phyloP scores from a whole-genome alignment of 2,888 invertebrate species.

The Pachycephus smyrnensis region DNA sequence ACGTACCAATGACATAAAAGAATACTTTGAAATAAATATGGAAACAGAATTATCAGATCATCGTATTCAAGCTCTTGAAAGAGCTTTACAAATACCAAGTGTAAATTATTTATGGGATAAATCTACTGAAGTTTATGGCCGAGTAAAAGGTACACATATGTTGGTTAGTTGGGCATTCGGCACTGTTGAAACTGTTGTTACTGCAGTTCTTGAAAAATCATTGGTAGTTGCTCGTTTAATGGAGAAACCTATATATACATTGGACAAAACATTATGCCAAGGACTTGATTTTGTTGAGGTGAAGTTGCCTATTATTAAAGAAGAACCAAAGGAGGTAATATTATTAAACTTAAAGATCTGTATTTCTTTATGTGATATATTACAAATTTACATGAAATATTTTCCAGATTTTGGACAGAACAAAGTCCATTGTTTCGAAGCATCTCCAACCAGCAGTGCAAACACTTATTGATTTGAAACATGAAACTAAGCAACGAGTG shows the following conservation, averaged over 20 bases:
- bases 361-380: conserved; percentile 2
- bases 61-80: conserved; percentile 69
- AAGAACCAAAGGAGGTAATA: conserved; percentile 69
- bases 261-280: conserved; percentile 76
- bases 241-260: conserved; percentile 70
- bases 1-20: background rate
- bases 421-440: conserved; percentile 54
- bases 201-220: conserved; percentile 48
- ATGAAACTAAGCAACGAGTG: conserved; percentile 51
- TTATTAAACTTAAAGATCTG: background rate
- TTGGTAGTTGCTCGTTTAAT: conserved; percentile 60
- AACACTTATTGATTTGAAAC: conserved; percentile 49
- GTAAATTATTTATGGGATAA: conserved; percentile 72
- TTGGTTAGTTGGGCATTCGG: conserved; percentile 78
- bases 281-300: conserved; percentile 75
- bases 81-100: conserved; percentile 70
- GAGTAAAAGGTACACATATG: conserved; percentile 74
- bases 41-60: conserved; percentile 43
- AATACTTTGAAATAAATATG: conserved; percentile 31
- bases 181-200: conserved; percentile 70
- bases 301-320: conserved; percentile 75
- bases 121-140: conserved; percentile 70
- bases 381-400: background rate
- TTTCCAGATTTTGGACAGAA: conserved; percentile 57
- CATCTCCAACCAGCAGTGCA: conserved; percentile 53